Conservation (phyloP, 2,797 vertebrate species). For the Leptatherina wallacei region DNA sequence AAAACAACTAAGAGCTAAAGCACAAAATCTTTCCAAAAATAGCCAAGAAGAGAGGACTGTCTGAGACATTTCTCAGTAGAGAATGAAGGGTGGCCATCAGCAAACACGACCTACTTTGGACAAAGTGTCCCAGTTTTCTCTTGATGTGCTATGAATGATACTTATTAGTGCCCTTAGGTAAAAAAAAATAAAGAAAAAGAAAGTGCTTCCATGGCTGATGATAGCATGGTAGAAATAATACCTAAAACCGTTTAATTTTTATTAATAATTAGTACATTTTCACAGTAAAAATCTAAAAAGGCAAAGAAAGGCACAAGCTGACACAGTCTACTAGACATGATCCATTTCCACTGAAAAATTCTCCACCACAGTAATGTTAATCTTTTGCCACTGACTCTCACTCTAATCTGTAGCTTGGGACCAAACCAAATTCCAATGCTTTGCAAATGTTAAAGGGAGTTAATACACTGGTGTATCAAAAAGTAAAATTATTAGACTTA, state of each 20-base stretch:
- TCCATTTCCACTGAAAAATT: conserved; percentile 67
- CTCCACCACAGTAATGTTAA: conserved; percentile 67
- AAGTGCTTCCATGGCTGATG: conserved; percentile 13
- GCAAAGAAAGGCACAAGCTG: conserved; percentile 9
- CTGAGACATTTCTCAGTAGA: conserved; percentile 41
- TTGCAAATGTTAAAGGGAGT: conserved; percentile 29
- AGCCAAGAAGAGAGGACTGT: conserved; percentile 19
- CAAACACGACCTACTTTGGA: conserved; percentile 67
- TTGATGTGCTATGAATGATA: conserved; percentile 59
- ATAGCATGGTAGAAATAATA: conserved; percentile 10
- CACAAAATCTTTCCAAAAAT: conserved; percentile 20
- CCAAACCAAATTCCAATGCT: conserved; percentile 53
- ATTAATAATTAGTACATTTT: conserved; percentile 4
- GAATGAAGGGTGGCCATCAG: conserved; percentile 47
- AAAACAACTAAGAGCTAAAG: conserved; percentile 24
- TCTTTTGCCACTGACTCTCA: conserved; percentile 63
- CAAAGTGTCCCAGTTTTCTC: conserved; percentile 59
- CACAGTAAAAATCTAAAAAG: background rate
- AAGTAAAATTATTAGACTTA: conserved; percentile 6
- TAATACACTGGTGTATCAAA: conserved; percentile 18
- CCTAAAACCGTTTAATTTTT: background rate
- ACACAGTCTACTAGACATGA: conserved; percentile 68
- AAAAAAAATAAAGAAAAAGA: conserved; percentile 28
- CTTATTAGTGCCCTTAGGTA: conserved; percentile 54
- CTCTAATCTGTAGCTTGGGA: conserved; percentile 56